phyloP scores from a whole-genome alignment of 2,797 vertebrate genomes.

The Muraenolepis orangiensis region DNA sequence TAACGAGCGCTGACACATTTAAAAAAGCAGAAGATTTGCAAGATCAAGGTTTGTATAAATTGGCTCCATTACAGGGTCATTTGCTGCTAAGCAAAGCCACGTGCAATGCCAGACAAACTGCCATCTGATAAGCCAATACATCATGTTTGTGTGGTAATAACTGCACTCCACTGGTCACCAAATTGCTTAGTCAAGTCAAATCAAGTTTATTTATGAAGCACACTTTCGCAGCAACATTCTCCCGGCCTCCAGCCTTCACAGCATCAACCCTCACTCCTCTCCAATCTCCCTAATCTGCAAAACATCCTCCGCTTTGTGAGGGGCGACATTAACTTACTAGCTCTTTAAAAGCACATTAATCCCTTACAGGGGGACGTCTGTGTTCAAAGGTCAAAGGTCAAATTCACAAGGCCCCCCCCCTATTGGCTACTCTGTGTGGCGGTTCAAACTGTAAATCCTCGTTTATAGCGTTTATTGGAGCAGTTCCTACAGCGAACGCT shows the following conservation, averaged over 20 bases:
- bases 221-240: neutral
- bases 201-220: neutral
- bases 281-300: constrained; percentile 25
- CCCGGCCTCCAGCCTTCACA: neutral
- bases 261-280: too few relatives aligned
- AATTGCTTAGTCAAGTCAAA: constrained; percentile 14
- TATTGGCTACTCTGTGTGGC: neutral
- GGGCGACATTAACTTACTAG: constrained; percentile 37
- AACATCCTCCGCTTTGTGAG: constrained; percentile 43
- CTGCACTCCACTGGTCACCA: constrained; percentile 46
- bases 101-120: neutral
- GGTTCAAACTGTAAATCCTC: neutral
- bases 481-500: neutral
- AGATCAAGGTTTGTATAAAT: neutral
- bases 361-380: neutral
- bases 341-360: constrained; percentile 29
- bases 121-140: neutral
- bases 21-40: neutral
- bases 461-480: neutral
- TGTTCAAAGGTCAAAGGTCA: constrained; percentile 1
- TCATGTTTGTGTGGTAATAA: constrained; percentile 11
- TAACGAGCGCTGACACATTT: neutral
- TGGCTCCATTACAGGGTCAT: neutral
- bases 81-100: neutral
- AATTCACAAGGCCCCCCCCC: neutral